These are phyloP conservation scores for Notospermus geniculatus DNA, from an alignment of 1,140 invertebrate genomes.

Conservation along the genomic window DNA sequence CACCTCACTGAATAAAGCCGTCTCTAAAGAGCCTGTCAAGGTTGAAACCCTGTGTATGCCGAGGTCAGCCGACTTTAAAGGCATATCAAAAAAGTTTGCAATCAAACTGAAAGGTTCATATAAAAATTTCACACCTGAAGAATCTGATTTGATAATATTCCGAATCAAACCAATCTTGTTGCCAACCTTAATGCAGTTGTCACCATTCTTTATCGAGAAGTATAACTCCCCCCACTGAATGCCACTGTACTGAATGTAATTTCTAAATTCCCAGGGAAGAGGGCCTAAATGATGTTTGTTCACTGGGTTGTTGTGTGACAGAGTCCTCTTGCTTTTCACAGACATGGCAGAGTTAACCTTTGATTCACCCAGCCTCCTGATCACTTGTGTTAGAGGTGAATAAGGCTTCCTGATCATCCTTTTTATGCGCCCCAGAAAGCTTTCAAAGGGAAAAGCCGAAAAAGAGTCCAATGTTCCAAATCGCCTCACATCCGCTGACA, in stretches of 20 bases:
- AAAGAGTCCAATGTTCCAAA: constrained; percentile 47
- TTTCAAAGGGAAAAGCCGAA: constrained; percentile 54
- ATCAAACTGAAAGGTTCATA: not conserved
- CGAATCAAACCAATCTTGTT: not conserved
- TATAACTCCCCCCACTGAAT: not conserved
- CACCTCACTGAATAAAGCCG: too few relatives aligned
- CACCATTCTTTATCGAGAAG: too few relatives aligned
- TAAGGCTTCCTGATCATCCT: not conserved
- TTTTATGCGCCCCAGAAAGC: constrained; percentile 37
- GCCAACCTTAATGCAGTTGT: not conserved
- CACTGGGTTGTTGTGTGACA: not conserved
- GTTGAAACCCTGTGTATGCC: too few relatives aligned
- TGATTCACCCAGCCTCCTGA: constrained; percentile 10
- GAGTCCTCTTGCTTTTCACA: not conserved
- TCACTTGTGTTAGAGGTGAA: not conserved
- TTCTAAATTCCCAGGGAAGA: not conserved
- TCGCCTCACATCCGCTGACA: constrained; percentile 44
- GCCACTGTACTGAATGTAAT: not conserved
- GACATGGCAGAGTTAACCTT: not conserved
- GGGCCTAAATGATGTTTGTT: not conserved
- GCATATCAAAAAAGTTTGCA: not conserved
- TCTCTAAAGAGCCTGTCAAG: too few relatives aligned
- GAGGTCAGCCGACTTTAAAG: not conserved
- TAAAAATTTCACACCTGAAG: not conserved
- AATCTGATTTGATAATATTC: not conserved